Base-by-base conservation (phyloP, 2,113 vertebrate genomes). In the Myotis lucifugus region DNA sequence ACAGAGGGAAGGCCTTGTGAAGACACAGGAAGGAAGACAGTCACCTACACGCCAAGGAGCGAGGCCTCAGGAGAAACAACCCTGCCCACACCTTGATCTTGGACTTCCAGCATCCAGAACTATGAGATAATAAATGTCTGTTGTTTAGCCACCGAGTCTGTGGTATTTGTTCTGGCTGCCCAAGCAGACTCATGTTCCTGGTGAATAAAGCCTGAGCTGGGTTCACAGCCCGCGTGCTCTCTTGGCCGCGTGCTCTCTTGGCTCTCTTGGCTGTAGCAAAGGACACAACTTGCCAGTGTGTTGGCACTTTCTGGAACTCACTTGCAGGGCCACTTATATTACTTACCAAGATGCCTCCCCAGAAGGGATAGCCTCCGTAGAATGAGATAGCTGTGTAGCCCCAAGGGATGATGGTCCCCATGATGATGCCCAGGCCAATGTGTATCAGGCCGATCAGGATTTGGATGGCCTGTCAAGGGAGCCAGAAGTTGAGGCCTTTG, bases 341-440 rank as follows among this genome's bases (percentile, higher is more conserved):
- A 92, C 97, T 97, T 64, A 97, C 96, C 66, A n/a, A 97, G 52
- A 93, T 15, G 32, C 89, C 88, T 48, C 85, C 97, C 97, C 96
- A 97, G 83, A 94, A 96, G 40, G 93, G 93, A 59, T 88, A 97
- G 21, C 95, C 96, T 88, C 73, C 78, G 0, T 21, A 21, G 42
- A 95, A 50, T 8, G 95, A 95, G 25, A 96, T 0, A 1, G 92
- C 0, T 7, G 0, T 0, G 1, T 91, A 96, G 7, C 0, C 0
- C 25, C 8, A 0, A 0, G 0, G 0, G 8, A 84, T 0, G 2
- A 66, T 0, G 0, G 34, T 61, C 1, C 0, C 4, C 78, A 94
- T 12, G 77, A 97, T 0, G 5, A 1, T 25, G n/a, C 89, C 89
- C 0, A 97, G 61, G 72, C 91, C 19, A 0, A 96, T 15, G 82